Evolutionary conservation across 2,797 vertebrate species (phyloP).

Genomic region (Naso thynnoides): DNA sequence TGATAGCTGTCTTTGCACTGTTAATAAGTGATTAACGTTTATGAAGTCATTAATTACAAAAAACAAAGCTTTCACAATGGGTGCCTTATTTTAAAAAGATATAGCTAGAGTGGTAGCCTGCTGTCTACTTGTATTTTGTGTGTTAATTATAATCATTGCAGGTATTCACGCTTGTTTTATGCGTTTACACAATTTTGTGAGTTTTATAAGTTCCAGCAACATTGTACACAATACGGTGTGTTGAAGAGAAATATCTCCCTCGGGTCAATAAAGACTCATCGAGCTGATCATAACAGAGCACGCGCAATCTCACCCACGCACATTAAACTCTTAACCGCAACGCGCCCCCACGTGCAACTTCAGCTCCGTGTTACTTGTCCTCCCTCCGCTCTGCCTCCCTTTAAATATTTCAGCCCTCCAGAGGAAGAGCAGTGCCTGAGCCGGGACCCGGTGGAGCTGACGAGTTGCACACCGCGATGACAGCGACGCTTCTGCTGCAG

Average conservation of each 20-base stretch:
- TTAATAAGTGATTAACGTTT: too few species aligned
- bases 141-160: neutral
- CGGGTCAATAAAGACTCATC: too few species aligned
- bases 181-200: too few species aligned
- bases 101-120: too few species aligned
- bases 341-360: neutral
- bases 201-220: too few species aligned
- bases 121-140: too few species aligned
- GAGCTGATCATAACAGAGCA: neutral
- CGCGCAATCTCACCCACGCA: constrained; percentile 2
- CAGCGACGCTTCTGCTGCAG: constrained; percentile 30
- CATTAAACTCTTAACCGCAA: neutral
- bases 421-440: constrained; percentile 31
- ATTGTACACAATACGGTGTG: too few species aligned
- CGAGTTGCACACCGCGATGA: constrained; percentile 34
- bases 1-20: too few species aligned
- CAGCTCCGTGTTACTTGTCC: neutral
- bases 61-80: too few species aligned
- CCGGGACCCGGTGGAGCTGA: neutral
- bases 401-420: constrained; percentile 56
- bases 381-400: constrained; percentile 23
- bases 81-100: too few species aligned
- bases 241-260: too few species aligned
- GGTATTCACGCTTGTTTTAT: neutral
- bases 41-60: too few species aligned